Conservation (phyloP, 2,888 invertebrate genomes). For the Amiota minor region DNA sequence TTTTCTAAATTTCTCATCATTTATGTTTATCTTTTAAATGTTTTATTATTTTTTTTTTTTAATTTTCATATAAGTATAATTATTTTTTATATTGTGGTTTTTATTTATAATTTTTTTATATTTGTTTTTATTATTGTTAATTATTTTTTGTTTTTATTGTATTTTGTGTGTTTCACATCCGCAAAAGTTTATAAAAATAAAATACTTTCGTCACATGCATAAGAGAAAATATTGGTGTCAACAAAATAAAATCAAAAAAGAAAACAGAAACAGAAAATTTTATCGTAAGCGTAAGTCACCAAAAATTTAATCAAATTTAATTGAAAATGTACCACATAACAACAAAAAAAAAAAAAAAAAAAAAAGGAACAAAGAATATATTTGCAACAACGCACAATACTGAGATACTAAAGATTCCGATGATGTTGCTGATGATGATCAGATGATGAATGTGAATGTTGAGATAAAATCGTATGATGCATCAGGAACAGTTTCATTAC, state of each 20-base stretch:
- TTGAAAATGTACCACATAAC: not conserved
- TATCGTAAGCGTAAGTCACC: not conserved
- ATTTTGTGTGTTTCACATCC: not conserved
- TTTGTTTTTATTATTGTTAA: not conserved
- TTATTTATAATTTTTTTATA: no score
- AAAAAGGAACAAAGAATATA: not conserved
- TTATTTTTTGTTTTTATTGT: not conserved
- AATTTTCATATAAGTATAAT: not conserved
- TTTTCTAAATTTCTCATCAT: not conserved
- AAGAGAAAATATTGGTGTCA: constrained; percentile 12
- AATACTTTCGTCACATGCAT: constrained; percentile 29
- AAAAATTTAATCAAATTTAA: no score
- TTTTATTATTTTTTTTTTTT: not conserved
- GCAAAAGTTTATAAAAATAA: constrained; percentile 23
- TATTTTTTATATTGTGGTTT: no score
- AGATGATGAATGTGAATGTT: not conserved
- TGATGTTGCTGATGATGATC: not conserved
- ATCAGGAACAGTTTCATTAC: not conserved
- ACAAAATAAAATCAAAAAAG: not conserved
- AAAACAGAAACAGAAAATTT: not conserved
- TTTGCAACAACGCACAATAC: constrained; percentile 3
- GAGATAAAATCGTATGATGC: no score
- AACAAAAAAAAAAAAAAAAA: not conserved
- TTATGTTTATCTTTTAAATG: not conserved
- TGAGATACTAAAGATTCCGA: not conserved